Evolutionary conservation across 1,140 invertebrate species (phyloP), one percentile per base, ranked within the genome.

Genomic region (Pseudomyrmex cubaensis): DNA sequence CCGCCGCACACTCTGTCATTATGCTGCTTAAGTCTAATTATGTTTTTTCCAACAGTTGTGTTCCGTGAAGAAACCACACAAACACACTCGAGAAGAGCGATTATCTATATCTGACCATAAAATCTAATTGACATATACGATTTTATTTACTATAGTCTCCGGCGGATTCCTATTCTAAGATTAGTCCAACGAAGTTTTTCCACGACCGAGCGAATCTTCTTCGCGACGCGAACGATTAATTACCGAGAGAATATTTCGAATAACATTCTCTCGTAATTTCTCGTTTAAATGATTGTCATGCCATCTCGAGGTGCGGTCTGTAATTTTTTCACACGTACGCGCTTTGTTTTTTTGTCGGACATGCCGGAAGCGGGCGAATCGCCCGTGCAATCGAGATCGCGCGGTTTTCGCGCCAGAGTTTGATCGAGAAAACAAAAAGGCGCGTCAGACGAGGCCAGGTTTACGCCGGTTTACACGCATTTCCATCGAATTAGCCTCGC

Each of bases 401-500:
- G 64, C 57, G 52, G 44, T 66, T 69, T 48, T 67, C 63, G 75
- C 50, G 64, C 44, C 50, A 70, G 52, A 35, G 17, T 46, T 57
- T 50, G 76, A 72, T 72, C 64, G 76, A 64, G 76, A 67, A 66
- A 77, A 59, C 66, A 80, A 72, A 80, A 80, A 80, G 56, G 44
- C 70, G n/a, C 64, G 54, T 59, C 54, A 59, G 66, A 15, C 76
- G 76, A 80, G 54, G 76, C 54, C 67, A 25, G 13, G 76, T 78
- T 78, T 78, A 78, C 76, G 76, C 76, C 76, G 46, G 66, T 80
- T 70, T 80, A 80, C 76, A 80, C 76, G 76, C 76, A 80, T 80
- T 80, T 80, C 76, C 76, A 80, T 80, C 66, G 76, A 80, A 80
- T 80, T 80, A 80, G 76, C 76, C 76, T 80, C 66, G 76, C 76